Percentiles rank a stretch among this genome's conserved stretches.
Evolutionary conservation across 1,140 invertebrate genomes (phyloP).

Genomic region (Matsumurasca onukii): DNA sequence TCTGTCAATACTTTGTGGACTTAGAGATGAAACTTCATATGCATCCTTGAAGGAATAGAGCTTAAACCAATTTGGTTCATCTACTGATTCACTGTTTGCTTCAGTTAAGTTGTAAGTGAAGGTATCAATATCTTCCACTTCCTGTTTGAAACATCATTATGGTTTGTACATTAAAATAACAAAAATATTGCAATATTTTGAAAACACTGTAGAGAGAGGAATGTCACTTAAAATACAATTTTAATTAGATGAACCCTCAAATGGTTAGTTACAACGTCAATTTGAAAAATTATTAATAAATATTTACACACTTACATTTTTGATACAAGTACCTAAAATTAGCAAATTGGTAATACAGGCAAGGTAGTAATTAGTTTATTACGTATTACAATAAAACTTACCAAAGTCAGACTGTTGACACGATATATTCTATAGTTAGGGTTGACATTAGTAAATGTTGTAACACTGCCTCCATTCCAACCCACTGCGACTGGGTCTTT

Average conservation of each 20-base stretch:
- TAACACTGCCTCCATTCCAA: conserved; percentile 77
- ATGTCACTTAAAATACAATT: conserved; percentile 30
- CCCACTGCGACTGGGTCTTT: conserved; percentile 61
- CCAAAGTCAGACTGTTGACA: conserved; percentile 60
- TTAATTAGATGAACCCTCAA: background rate
- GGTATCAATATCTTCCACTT: conserved; percentile 66
- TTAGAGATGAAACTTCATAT: conserved; percentile 54
- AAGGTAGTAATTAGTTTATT: background rate
- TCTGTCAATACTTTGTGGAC: conserved; percentile 45
- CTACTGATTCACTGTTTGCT: conserved; percentile 62
- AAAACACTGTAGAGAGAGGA: background rate
- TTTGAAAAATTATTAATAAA: too few relatives aligned
- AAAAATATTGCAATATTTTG: background rate
- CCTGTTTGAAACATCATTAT: conserved; percentile 47
- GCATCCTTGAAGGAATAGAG: conserved; percentile 67
- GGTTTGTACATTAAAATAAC: too few relatives aligned
- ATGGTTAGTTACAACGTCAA: background rate
- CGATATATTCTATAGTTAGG: conserved; percentile 78
- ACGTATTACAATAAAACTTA: conserved; percentile 50
- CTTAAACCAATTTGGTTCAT: conserved; percentile 62
- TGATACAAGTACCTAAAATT: background rate
- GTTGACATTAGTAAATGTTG: conserved; percentile 66
- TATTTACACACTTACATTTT: background rate
- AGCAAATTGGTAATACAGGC: background rate
- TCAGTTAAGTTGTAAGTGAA: conserved; percentile 76